A percentile compares a stretch with the other conserved stretches of the same genome.
Conservation (phyloP, 37 sponge, comb jelly and placozoan genomes). For the Sycon ciliatum region DNA sequence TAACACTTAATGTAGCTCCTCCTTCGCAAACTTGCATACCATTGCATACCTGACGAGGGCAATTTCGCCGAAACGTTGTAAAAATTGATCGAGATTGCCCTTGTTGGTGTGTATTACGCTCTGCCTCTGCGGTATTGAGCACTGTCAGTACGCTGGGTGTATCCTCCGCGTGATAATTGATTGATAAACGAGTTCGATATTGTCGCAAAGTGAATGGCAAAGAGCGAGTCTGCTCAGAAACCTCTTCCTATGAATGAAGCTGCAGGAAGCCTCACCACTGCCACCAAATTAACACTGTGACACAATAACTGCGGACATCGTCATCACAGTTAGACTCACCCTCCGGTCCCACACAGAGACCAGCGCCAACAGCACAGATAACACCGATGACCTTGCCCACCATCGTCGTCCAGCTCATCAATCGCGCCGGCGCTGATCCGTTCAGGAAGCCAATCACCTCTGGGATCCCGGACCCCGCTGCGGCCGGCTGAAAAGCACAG, state of each 20-base stretch:
- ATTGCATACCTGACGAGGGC: too few species aligned
- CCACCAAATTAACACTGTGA: background rate
- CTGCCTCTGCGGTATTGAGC: too few species aligned
- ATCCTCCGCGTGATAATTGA: too few species aligned
- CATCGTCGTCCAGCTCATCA: background rate
- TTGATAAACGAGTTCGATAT: too few species aligned
- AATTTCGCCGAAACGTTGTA: too few species aligned
- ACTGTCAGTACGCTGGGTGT: too few species aligned
- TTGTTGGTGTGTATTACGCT: too few species aligned
- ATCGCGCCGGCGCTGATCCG: background rate
- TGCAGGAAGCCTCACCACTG: background rate
- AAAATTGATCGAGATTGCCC: too few species aligned
- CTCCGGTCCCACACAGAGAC: conserved; percentile 5
- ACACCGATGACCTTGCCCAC: background rate
- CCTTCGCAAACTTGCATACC: too few species aligned
- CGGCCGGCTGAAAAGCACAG: background rate
- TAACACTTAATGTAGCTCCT: too few species aligned
- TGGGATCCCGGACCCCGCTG: conserved; percentile 1
- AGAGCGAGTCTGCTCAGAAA: too few species aligned
- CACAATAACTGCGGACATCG: background rate
- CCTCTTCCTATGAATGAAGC: background rate
- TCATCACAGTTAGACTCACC: background rate
- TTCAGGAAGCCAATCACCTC: conserved; percentile 10
- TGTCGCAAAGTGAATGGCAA: too few species aligned
- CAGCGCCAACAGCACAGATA: background rate